Evolutionary conservation across 2,113 vertebrate species (phyloP), one percentile per base, ranked within the genome.

Genomic region (Aptenodytes patagonicus): DNA sequence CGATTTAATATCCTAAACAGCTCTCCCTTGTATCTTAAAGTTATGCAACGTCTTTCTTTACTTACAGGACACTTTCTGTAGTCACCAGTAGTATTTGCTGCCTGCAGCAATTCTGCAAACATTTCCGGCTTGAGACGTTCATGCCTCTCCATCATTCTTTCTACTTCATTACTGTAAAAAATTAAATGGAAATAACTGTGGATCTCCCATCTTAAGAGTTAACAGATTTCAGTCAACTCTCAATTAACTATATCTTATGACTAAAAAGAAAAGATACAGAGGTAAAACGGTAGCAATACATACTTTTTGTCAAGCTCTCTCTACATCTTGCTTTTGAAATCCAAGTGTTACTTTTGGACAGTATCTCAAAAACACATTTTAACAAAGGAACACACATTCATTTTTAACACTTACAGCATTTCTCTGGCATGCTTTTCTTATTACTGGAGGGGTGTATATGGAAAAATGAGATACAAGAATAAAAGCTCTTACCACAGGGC

Each of bases 21-120:
- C 34, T 58, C 52, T 72, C 18, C 36, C 32, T 26, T n/a, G 42
- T 29, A 42, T 19, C 20, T 71, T 64, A 31, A 46, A 62, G 49
- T 34, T 84, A 85, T 8, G 5, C 4, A 83, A 26, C 16, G 31
- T n/a, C 21, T 71, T 38, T 49, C 22, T 69, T 89, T 77, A 98
- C 99, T 98, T 96, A 99, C 99, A 68, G 99, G 99, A 96, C 99
- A 99, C 87, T 99, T 99, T 19, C 99, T 98, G 76, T 98, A 98
- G 97, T 99, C 99, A 95, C 99, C 99, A 38, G 98, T 95, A 25
- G 99, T 99, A 96, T 98, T 99, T 62, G 99, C 99, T 75, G 98
- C 98, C 93, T 99, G 99, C 70, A 99, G 98, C 96, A 99, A 77
- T 76, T 99, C 99, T 2, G 99, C 99, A 34, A 99, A 99, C 97